These are phyloP conservation scores for Andrena bucephala DNA, from an alignment of 2,888 invertebrate genomes.

Conservation along the genomic window DNA sequence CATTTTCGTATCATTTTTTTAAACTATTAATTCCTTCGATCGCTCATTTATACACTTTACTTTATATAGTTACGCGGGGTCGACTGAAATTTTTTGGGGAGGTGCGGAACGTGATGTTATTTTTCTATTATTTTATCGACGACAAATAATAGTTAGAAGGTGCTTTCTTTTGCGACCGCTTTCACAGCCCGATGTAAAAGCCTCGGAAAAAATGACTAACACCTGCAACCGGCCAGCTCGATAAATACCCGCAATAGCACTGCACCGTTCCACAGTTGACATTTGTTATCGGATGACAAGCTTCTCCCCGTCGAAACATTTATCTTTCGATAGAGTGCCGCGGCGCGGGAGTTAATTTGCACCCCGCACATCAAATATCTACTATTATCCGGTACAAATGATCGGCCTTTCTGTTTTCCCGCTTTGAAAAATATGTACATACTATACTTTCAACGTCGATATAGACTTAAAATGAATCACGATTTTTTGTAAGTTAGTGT, in stretches of 20 bases:
- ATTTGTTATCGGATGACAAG: constrained; percentile 74
- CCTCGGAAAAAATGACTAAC: constrained; percentile 44
- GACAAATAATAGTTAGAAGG: constrained; percentile 15
- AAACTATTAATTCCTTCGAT: not conserved
- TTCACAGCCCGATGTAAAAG: constrained; percentile 32
- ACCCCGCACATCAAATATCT: constrained; percentile 50
- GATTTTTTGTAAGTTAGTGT: not conserved
- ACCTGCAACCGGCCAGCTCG: constrained; percentile 39
- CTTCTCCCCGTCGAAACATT: constrained; percentile 69
- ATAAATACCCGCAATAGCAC: constrained; percentile 52
- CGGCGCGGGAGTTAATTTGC: constrained; percentile 62
- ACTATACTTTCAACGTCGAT: not conserved
- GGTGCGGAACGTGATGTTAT: not conserved
- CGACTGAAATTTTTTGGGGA: not conserved
- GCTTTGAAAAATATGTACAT: not conserved
- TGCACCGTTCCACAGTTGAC: constrained; percentile 58
- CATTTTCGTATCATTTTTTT: not conserved
- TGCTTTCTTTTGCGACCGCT: constrained; percentile 26
- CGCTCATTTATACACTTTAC: not conserved
- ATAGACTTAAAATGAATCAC: not conserved
- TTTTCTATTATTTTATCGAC: not conserved
- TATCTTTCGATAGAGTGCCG: constrained; percentile 63
- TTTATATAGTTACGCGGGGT: not conserved
- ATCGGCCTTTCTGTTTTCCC: constrained; percentile 41
- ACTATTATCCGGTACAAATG: constrained; percentile 52